These are phyloP conservation scores for Pomacea canaliculata DNA, from an alignment of 2,888 invertebrate species.

Conservation along the genomic window DNA sequence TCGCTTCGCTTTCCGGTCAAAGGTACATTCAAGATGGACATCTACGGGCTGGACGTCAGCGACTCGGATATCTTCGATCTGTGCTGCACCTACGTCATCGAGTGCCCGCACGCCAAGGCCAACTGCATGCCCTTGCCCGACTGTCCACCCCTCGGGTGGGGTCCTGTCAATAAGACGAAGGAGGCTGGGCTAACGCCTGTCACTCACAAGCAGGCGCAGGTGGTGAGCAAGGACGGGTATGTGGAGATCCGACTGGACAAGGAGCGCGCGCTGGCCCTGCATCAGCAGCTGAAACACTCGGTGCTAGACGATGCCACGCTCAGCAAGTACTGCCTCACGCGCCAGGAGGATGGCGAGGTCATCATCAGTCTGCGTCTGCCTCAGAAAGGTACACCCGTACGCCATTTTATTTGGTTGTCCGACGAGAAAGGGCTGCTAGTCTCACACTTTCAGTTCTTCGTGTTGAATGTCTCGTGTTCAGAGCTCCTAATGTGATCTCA, in stretches of 20 bases:
- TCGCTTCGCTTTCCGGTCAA: conserved; percentile 54
- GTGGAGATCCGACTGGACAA: conserved; percentile 60
- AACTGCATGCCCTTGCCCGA: conserved; percentile 62
- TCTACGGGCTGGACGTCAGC: conserved; percentile 59
- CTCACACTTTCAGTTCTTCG: too few species aligned
- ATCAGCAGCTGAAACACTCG: conserved; percentile 60
- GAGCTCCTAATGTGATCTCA: too few species aligned
- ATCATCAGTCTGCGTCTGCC: conserved; percentile 61
- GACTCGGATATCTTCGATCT: conserved; percentile 62
- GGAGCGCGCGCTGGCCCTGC: conserved; percentile 49
- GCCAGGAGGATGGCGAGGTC: conserved; percentile 56
- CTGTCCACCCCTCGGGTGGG: conserved; percentile 66
- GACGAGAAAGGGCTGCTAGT: too few species aligned
- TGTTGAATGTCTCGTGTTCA: too few species aligned
- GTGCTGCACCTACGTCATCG: conserved; percentile 63
- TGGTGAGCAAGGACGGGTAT: conserved; percentile 58
- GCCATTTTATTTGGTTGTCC: conserved; percentile 18
- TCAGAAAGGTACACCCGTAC: conserved; percentile 42
- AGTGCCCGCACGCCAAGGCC: conserved; percentile 52
- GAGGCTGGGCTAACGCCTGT: conserved; percentile 58
- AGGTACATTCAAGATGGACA: conserved; percentile 65
- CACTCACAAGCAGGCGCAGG: conserved; percentile 60
- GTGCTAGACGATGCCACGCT: conserved; percentile 59
- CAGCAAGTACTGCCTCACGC: conserved; percentile 57
- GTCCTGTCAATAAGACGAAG: conserved; percentile 57